Percentiles rank a stretch among this genome's conserved stretches.
Conservation (phyloP, 2,888 invertebrate genomes). For the Catocala nupta region DNA sequence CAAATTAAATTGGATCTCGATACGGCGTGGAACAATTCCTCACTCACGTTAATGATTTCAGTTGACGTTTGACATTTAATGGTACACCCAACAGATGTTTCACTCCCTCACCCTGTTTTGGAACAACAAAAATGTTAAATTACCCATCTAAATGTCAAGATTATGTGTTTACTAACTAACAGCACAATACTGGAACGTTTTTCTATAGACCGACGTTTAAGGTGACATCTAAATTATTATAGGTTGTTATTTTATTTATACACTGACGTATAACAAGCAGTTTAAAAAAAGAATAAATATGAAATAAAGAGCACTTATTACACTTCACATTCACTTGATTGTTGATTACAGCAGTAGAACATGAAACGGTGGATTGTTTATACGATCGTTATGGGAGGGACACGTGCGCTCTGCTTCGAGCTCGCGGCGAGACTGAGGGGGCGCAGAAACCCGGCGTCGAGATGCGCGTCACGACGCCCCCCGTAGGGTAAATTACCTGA, state of each 20-base stretch:
- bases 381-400: conserved; percentile 43
- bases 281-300: conserved; percentile 13
- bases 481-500: conserved; percentile 65
- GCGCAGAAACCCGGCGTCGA: conserved; percentile 51
- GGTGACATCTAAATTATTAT: conserved; percentile 31
- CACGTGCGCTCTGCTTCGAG: conserved; percentile 57
- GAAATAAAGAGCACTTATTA: conserved; percentile 41
- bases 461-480: conserved; percentile 61
- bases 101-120: conserved; percentile 5
- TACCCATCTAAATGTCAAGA: conserved; percentile 28
- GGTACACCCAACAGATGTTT: conserved; percentile 21
- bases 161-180: conserved; percentile 20
- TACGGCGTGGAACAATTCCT: conserved; percentile 2
- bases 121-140: conserved; percentile 1
- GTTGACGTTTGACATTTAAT: conserved; percentile 30
- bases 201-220: conserved; percentile 38
- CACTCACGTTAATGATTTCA: not conserved
- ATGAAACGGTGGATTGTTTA: conserved; percentile 56
- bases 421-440: conserved; percentile 65
- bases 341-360: conserved; percentile 34
- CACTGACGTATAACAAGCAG: conserved; percentile 31
- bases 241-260: conserved; percentile 15
- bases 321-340: conserved; percentile 54
- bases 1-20: conserved; percentile 29
- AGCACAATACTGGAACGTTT: conserved; percentile 35